phyloP scores from a whole-genome alignment of 1,140 invertebrate genomes.

The Caenorhabditis latens region DNA sequence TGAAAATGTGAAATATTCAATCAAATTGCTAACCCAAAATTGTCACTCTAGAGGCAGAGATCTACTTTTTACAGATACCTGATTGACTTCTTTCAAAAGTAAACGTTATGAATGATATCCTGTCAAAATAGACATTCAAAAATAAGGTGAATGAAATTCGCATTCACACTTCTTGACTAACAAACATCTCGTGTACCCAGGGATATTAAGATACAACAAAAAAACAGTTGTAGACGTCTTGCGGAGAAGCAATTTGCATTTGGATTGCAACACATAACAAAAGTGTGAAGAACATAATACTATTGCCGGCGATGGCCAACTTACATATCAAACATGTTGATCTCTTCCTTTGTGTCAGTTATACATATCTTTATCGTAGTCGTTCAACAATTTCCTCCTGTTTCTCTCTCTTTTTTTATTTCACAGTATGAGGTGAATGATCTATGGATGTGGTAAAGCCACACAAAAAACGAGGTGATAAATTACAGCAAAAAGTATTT shows the following conservation, averaged over 20 bases:
- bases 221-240: neutral
- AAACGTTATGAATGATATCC: no score
- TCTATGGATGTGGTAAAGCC: neutral
- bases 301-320: conserved; percentile 42
- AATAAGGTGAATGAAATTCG: no score
- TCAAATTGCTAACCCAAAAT: no score
- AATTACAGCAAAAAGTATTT: conserved; percentile 41
- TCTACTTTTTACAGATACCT: no score
- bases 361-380: conserved; percentile 47
- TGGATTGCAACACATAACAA: conserved; percentile 38
- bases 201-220: neutral
- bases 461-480: conserved; percentile 32
- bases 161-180: no score
- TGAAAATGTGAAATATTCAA: neutral
- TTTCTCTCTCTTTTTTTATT: neutral
- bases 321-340: conserved; percentile 55
- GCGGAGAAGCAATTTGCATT: conserved; percentile 17
- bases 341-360: conserved; percentile 38
- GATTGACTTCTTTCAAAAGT: no score
- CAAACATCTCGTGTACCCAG: neutral
- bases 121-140: neutral
- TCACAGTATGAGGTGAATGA: conserved; percentile 28
- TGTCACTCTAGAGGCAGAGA: no score
- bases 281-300: conserved; percentile 45
- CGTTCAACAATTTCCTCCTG: neutral